Conservation (phyloP, 2,797 vertebrate genomes). For the Lepidocolaptes lacrymiger region DNA sequence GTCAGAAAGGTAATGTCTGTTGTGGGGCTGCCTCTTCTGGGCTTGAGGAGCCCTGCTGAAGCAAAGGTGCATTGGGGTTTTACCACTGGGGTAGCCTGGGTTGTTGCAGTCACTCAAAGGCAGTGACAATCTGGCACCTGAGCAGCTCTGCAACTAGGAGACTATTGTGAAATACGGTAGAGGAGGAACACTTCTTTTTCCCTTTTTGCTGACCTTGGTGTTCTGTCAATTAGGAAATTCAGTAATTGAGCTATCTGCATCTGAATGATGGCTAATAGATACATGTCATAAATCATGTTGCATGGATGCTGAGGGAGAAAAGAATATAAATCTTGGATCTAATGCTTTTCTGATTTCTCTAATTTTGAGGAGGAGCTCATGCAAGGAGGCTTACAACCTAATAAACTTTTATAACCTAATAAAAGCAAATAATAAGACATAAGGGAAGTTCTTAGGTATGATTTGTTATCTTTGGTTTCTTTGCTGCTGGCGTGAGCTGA, state of each 20-base stretch:
- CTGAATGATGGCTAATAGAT: not conserved
- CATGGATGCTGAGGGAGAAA: not conserved
- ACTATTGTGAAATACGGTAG: not conserved
- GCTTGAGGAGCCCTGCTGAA: not conserved
- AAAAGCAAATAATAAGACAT: not conserved
- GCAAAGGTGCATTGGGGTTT: not conserved
- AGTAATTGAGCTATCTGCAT: not conserved
- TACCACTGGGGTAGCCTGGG: not conserved
- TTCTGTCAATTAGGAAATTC: not conserved
- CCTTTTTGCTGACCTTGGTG: not conserved
- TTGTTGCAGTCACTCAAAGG: not conserved
- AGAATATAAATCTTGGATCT: not conserved
- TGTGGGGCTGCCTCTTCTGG: not conserved
- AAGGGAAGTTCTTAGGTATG: not conserved
- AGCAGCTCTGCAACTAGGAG: not conserved
- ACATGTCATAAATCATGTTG: not conserved
- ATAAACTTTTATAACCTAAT: not conserved
- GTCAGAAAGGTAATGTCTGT: not conserved
- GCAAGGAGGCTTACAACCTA: not conserved
- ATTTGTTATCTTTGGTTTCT: not conserved
- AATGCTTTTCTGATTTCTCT: not conserved
- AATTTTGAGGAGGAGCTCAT: not conserved
- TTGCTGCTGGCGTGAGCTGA: not conserved
- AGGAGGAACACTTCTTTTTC: not conserved
- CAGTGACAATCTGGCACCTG: not conserved